phyloP scores from a whole-genome alignment of 1,140 invertebrate genomes.

The Hylaeus volcanicus region DNA sequence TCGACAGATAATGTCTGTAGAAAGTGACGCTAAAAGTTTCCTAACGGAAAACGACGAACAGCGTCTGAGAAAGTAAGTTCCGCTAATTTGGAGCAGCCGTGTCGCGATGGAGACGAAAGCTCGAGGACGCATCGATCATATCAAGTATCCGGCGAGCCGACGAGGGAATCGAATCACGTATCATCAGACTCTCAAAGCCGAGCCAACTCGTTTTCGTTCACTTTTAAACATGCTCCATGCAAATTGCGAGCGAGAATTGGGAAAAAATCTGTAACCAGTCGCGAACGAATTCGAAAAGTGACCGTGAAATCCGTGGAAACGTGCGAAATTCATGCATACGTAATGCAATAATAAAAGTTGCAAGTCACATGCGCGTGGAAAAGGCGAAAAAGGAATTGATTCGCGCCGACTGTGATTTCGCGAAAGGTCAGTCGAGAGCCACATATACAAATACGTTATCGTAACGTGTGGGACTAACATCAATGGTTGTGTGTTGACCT shows the following conservation, averaged over 20 bases:
- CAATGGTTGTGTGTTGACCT: no score
- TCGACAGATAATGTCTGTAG: neutral
- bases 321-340: neutral
- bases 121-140: conserved; percentile 5
- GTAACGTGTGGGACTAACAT: no score
- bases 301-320: neutral
- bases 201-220: neutral
- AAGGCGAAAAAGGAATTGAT: neutral
- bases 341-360: conserved; percentile 22
- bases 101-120: conserved; percentile 2
- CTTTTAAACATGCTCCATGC: neutral
- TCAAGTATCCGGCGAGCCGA: neutral
- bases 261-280: neutral
- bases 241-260: neutral
- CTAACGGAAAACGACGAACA: neutral
- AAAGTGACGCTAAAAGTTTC: neutral
- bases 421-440: neutral
- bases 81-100: conserved; percentile 6
- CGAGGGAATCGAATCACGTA: neutral
- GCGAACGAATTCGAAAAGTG: neutral
- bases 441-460: no score
- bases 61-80: conserved; percentile 3
- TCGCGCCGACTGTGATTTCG: neutral
- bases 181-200: neutral
- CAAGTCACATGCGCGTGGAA: neutral